Evolutionary conservation across 2,113 vertebrate species (phyloP).

Genomic region (Phyllopteryx taeniolatus): DNA sequence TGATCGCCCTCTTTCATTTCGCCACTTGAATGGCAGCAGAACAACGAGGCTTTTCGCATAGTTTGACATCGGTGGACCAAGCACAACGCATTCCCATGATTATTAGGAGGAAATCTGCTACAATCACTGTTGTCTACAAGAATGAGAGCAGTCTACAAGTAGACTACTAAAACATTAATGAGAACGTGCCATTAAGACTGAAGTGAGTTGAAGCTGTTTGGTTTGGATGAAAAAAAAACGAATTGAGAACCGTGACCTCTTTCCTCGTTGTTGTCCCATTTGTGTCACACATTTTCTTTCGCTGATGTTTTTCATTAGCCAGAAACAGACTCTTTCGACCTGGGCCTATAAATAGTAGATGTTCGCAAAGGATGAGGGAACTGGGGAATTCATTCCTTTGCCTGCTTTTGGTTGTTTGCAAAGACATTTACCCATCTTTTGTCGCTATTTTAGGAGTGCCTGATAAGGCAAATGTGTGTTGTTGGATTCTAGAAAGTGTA

Average conservation of each 20-base stretch:
- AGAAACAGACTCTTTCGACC: conserved; percentile 41
- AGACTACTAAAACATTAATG: background rate
- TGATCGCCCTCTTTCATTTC: conserved; percentile 4
- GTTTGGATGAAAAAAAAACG: conserved; percentile 4
- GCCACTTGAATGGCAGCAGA: conserved; percentile 23
- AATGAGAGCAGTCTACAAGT: too few relatives aligned
- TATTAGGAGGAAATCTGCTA: background rate
- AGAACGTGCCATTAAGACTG: background rate
- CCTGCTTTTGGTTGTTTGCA: background rate
- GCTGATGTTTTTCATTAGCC: conserved; percentile 58
- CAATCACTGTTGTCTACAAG: background rate
- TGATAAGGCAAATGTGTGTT: too few relatives aligned
- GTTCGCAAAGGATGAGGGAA: conserved; percentile 22
- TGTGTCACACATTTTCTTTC: conserved; percentile 59
- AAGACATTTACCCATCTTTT: background rate
- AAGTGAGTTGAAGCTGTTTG: conserved; percentile 2
- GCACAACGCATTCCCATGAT: background rate
- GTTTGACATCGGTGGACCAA: conserved; percentile 21
- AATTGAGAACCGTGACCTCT: conserved; percentile 38
- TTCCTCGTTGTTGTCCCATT: conserved; percentile 54
- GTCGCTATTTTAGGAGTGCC: too few relatives aligned
- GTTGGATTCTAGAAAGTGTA: too few relatives aligned
- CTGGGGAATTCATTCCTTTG: conserved; percentile 4
- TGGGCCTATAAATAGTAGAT: conserved; percentile 61
- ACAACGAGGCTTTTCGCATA: conserved; percentile 14